Base-by-base conservation (phyloP, 2,113 vertebrate species). In the Bufo bufo region DNA sequence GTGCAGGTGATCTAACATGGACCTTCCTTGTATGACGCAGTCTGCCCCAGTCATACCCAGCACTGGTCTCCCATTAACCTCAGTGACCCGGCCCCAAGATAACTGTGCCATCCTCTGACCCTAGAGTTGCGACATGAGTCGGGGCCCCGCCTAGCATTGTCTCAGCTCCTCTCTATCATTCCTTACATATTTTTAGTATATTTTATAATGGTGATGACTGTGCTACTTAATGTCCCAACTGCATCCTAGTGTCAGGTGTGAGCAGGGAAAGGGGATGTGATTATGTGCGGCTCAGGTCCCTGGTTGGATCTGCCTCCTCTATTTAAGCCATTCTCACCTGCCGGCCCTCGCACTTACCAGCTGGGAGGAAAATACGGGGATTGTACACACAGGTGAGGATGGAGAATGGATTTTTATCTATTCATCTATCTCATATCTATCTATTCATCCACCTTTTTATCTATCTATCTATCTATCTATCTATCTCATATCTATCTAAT, bases 251-350 rank as follows among this genome's bases (percentile, higher is more conserved):
- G 54, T 74, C n/a, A 85, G n/a, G 58, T 77, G 74, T 49, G 43
- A 54, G 45, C 52, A 59, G 72, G 17, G 56, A 85, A 74, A 66
- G 63, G 82, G 43, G 50, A 58, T 43, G 49, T 56, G 0, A 33
- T 71, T 11, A n/a, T n/a, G 3, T 69, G 8, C 19, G 19, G 61
- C 69, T 49, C 69, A 85, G 17, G 50, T 19, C 82, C 33, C 19
- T 33, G 2, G 45, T 23, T 85, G 54, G 74, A 74, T 58, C 85
- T 50, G 47, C 85, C 85, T 77, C 72, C 74, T 63, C 16, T 65
- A 77, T 78, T 63, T 77, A 85, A 77, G 43, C 10, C 23, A 47
- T 45, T 84, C 9, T 85, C 54, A 58, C 84, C 54, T 75, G 84
- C 56, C 16, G 17, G 17, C 8, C 74, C 71, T 13, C 54, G 45